Conservation (phyloP, 2,797 vertebrate species). For the Caiman crocodilus region DNA sequence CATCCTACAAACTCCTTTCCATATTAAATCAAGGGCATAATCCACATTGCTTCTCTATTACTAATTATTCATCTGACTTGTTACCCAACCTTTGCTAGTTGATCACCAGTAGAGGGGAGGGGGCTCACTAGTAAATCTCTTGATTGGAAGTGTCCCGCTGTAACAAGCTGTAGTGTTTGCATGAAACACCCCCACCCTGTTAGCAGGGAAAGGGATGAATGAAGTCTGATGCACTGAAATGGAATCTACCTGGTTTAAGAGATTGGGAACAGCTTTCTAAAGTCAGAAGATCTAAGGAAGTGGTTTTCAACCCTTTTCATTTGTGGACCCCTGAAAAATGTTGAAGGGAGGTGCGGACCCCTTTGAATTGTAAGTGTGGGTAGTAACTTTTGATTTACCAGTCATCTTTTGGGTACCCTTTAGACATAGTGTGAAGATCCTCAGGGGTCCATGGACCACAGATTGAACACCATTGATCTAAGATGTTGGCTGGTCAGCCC, state of each 20-base stretch:
- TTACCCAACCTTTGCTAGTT: background rate
- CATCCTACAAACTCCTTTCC: background rate
- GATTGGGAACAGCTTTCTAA: background rate
- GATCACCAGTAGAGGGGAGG: background rate
- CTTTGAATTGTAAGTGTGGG: background rate
- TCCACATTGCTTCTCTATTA: background rate
- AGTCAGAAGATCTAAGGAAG: background rate
- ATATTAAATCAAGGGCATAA: background rate
- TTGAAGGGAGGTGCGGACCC: too few species aligned
- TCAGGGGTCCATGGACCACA: too few species aligned
- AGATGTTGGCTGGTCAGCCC: too few species aligned
- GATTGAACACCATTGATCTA: too few species aligned
- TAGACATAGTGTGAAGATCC: too few species aligned
- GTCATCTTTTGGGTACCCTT: too few species aligned
- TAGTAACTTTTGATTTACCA: too few species aligned
- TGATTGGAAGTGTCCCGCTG: background rate
- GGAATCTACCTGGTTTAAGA: background rate
- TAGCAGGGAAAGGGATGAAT: background rate
- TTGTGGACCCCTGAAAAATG: too few species aligned
- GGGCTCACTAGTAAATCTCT: background rate
- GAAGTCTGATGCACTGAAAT: background rate
- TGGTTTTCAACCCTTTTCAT: too few species aligned
- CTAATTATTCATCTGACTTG: background rate
- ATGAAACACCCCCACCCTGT: background rate
- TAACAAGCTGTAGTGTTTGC: background rate